Base-by-base conservation (phyloP, 1,140 invertebrate genomes). In the Pseudomyrmex gracilis region DNA sequence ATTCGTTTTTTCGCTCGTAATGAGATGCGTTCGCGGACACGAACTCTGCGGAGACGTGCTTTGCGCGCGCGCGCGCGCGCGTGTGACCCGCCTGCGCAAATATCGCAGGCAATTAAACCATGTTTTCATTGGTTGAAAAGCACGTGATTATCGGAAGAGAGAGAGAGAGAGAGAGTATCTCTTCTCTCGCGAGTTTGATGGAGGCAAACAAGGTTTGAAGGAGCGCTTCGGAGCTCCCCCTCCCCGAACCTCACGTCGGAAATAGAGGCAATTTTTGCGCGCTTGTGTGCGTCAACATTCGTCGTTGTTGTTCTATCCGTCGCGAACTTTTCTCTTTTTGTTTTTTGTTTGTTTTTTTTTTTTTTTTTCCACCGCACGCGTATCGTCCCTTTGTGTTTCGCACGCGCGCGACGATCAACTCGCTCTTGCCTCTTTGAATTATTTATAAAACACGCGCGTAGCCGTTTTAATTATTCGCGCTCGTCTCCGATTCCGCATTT, bases 381-480 rank as follows among this genome's bases (percentile, higher is more conserved):
- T 34, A 34, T 34, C 15, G 20, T 53, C 1, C 22, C 45, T 63
- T 63, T 76, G 60, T 68, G 34, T 34, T 22, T 67, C 3, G 15
- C n/a, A n/a, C 17, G 45, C 22, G 15, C 22, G 47, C 47, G 10
- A 58, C 17, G 22, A 51, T 64, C n/a, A n/a, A 51, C 20, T 51
- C 20, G 15, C 43, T 64, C 34, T 76, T 76, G 34, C 47, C 47
- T 51, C 47, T 51, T 76, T 64, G 45, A 64, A 76, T 76, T 64
- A 76, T 76, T 64, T 76, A 64, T 51, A 20, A 76, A 64, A 45
- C 61, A 24, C 47, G 47, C 20, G 58, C 45, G 15, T 20, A 2
- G 22, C 22, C 22, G 15, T 63, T 74, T 74, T 76, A 76, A 76
- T 76, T 76, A 76, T 76, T 64, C 73, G 57, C 58, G 57, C 58